These are phyloP conservation scores for Dioctria rufipes DNA, from an alignment of 2,888 invertebrate genomes.

Conservation along the genomic window DNA sequence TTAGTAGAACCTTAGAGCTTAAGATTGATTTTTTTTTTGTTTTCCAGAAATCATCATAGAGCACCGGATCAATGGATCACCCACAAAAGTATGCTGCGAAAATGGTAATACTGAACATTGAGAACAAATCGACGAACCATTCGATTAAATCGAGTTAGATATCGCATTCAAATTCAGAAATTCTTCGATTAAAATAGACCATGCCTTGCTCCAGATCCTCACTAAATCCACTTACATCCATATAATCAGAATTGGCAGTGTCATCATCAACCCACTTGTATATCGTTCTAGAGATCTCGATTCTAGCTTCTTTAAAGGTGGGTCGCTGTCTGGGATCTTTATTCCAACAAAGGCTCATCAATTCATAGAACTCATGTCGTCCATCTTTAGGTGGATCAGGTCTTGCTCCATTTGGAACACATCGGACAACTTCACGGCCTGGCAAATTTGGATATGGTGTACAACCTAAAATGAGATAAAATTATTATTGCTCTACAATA, in stretches of 20 bases:
- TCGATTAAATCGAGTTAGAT: conserved; percentile 68
- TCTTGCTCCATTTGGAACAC: conserved; percentile 84
- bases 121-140: not conserved
- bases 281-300: conserved; percentile 68
- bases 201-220: conserved; percentile 71
- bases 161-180: conserved; percentile 78
- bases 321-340: conserved; percentile 83
- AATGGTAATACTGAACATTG: conserved; percentile 28
- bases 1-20: conserved; percentile 25
- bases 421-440: conserved; percentile 86
- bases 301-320: conserved; percentile 76
- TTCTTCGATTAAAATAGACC: conserved; percentile 72
- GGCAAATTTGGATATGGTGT: conserved; percentile 90
- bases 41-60: not conserved
- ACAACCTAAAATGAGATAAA: conserved; percentile 75
- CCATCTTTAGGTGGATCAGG: conserved; percentile 86
- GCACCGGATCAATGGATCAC: not conserved
- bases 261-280: conserved; percentile 71
- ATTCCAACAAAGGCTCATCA: conserved; percentile 78
- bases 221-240: conserved; percentile 71
- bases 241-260: conserved; percentile 69
- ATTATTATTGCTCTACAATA: not conserved
- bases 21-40: too few species aligned
- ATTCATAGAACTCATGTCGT: conserved; percentile 78
- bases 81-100: not conserved